phyloP scores from a whole-genome alignment of 2,888 invertebrate genomes.

The Schrankia costaestrigalis region DNA sequence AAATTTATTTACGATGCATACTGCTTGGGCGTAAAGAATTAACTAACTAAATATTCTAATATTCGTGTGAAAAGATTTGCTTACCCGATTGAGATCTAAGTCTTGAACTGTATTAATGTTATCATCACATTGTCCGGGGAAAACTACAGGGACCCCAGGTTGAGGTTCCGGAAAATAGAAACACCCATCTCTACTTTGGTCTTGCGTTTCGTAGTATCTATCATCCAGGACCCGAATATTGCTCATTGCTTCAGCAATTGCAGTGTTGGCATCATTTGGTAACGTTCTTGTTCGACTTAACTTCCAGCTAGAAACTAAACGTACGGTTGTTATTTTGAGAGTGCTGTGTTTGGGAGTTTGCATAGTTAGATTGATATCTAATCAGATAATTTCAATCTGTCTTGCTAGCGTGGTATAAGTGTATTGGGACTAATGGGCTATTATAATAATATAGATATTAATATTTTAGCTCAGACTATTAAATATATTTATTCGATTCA shows the following conservation, averaged over 20 bases:
- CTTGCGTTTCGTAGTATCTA: constrained; percentile 39
- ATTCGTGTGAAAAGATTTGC: too few species aligned
- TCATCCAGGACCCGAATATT: constrained; percentile 43
- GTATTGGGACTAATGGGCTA: too few species aligned
- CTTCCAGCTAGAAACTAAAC: constrained; percentile 59
- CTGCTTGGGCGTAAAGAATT: too few species aligned
- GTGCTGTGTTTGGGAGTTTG: too few species aligned
- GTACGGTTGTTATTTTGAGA: background rate
- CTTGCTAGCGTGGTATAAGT: too few species aligned
- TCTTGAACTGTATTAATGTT: constrained; percentile 42
- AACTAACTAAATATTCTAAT: too few species aligned
- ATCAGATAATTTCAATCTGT: too few species aligned
- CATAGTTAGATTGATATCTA: too few species aligned
- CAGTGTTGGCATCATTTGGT: constrained; percentile 12
- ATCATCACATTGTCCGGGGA: constrained; percentile 56
- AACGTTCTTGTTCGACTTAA: constrained; percentile 49
- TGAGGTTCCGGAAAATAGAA: constrained; percentile 56
- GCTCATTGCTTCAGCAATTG: constrained; percentile 36
- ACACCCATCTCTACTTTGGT: constrained; percentile 50
- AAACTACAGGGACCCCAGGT: constrained; percentile 46
- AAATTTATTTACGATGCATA: too few species aligned
- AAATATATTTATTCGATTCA: too few species aligned
- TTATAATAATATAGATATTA: too few species aligned
- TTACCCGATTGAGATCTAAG: constrained; percentile 44
- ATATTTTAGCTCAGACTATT: too few species aligned